These are phyloP conservation scores for Ceratina australensis DNA, from an alignment of 1,140 invertebrate species.

Conservation along the genomic window DNA sequence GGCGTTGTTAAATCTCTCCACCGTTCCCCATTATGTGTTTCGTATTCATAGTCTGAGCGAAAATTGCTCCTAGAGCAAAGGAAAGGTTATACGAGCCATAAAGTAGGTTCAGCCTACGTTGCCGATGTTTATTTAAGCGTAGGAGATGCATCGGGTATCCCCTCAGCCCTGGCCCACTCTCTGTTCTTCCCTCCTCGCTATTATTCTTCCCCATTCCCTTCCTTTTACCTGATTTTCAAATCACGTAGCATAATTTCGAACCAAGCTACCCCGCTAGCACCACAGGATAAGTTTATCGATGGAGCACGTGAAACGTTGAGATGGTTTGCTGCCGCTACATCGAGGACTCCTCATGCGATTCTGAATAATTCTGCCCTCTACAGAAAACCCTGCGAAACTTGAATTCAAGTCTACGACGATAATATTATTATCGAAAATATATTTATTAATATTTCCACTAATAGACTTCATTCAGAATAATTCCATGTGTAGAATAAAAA, in stretches of 20 bases:
- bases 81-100: conserved; percentile 73
- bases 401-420: not conserved
- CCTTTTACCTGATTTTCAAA: not conserved
- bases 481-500: no score
- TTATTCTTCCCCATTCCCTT: not conserved
- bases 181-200: not conserved
- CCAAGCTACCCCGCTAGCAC: not conserved
- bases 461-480: no score
- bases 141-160: conserved; percentile 25
- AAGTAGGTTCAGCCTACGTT: conserved; percentile 66
- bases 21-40: conserved; percentile 62
- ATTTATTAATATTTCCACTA: not conserved
- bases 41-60: conserved; percentile 74
- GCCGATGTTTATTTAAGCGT: conserved; percentile 70
- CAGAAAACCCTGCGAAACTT: not conserved
- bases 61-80: conserved; percentile 72
- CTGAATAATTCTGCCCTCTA: conserved; percentile 44
- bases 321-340: not conserved
- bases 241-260: not conserved
- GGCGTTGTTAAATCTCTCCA: conserved; percentile 69
- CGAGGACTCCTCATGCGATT: conserved; percentile 33
- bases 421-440: not conserved
- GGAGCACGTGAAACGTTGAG: not conserved
- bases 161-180: not conserved
- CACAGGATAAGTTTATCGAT: conserved; percentile 24